Evolutionary conservation across 2,888 invertebrate genomes (phyloP), one percentile per base, ranked within the genome.

Genomic region (Glaucopsyche alexis): DNA sequence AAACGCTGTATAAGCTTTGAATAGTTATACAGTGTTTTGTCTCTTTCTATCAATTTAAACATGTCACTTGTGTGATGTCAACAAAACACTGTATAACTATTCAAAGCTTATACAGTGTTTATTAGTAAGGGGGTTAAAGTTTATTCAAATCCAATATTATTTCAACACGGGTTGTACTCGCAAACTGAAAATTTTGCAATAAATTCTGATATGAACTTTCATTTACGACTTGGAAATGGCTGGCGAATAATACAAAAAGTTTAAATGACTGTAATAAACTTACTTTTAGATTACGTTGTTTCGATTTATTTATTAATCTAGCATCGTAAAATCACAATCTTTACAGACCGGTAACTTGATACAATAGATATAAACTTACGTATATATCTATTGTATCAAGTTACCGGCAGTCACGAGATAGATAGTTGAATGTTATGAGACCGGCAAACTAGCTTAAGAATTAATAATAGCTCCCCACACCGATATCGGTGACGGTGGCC

Each of bases 231-330:
- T 60, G 60, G 60, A 38, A 60, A 60, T 60, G 29, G 60, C 29
- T 60, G 29, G 60, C 60, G 60, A 60, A 60, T 60, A 60, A 60
- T 60, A 60, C 29, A 60, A 60, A 60, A 60, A 60, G 60, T 60
- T 60, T 29, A 38, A 60, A 60, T 60, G 29, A 38, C 60, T 38
- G 29, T 60, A 60, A 38, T 60, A 60, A 60, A 19, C 9, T 19
- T 11, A 60, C 29, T 60, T 60, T 60, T 60, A 60, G 60, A 60
- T 60, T 60, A 38, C 29, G 14, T 38, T 38, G 29, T 60, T 60
- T 60, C 60, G 14, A 60, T 60, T 38, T 60, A 60, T 14, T 29
- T 60, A 29, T 38, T 38, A 60, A 60, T 60, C 60, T 60, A 7
- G 7, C 14, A 13, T 60, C 19, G 29, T 60, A 60, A 60, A 29